Evolutionary conservation across 2,113 vertebrate species (phyloP), one percentile per base, ranked within the genome.

Genomic region (Madoqua kirkii): DNA sequence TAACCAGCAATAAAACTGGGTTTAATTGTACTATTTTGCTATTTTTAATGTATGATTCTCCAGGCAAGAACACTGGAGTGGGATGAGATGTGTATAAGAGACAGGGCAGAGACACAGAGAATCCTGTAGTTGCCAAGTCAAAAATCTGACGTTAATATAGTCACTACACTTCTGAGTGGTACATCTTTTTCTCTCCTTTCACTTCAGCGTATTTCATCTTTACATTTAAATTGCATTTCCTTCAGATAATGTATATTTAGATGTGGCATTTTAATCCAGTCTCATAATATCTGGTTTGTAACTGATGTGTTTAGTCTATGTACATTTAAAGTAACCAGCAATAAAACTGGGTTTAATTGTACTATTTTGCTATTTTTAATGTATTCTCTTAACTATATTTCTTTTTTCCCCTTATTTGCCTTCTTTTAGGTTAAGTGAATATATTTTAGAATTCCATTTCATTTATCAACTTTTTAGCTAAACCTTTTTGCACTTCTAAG

Each of bases 391-490:
- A 27, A 36, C 19, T 81, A 71, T 29, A 14, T 45, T 40, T 81
- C 12, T 67, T 9, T 55, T 55, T 57, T 11, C 31, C 31, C 36
- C 40, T 95, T 36, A 54, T 62, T 76, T 25, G 59, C 19, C 43
- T 59, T 82, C 40, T 78, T 43, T 76, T 27, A 43, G 23, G 71
- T 43, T 43, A 76, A 76, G 6, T 76, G 11, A 76, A 76, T 76
- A 17, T 79, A 33, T 92, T 96, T 88, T 96, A 50, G 36, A 79
- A 93, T 90, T 96, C 10, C 54, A 85, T 84, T 93, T n/a, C 76
- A 43, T 84, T 33, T 52, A 40, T 87, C 76, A 40, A 36, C 43
- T 52, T 87, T 71, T 33, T 89, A 71, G n/a, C 67, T 71, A 36
- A 36, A 71, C 19, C n/a, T 40, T 40, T 71, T 36, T 40, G 67